Percentiles rank a stretch among this genome's conserved stretches.
These are phyloP conservation scores for Neocrepidodera transversa DNA, from an alignment of 2,888 invertebrate genomes.

Conservation along the genomic window DNA sequence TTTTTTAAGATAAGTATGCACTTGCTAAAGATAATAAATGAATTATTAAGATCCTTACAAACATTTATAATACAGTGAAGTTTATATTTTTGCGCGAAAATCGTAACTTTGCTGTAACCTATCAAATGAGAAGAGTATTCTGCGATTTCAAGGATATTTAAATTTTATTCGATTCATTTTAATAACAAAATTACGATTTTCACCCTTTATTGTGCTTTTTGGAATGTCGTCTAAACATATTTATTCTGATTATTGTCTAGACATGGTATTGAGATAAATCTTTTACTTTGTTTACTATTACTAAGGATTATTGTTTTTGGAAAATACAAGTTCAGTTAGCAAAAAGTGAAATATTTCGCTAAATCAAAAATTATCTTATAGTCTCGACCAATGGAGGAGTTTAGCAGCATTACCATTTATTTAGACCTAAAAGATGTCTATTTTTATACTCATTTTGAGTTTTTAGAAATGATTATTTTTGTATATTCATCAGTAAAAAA, in stretches of 20 bases:
- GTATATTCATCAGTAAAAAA: too few relatives aligned
- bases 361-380: neutral
- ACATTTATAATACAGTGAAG: conserved; percentile 25
- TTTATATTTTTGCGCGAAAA: conserved; percentile 1
- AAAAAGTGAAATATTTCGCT: neutral
- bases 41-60: conserved; percentile 33
- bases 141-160: neutral
- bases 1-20: conserved; percentile 25
- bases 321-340: neutral
- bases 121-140: neutral
- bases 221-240: conserved; percentile 45
- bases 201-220: conserved; percentile 37
- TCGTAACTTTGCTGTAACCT: conserved; percentile 8
- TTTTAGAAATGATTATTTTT: too few relatives aligned
- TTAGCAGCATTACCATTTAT: too few relatives aligned
- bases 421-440: too few relatives aligned
- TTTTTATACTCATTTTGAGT: too few relatives aligned
- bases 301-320: conserved; percentile 13
- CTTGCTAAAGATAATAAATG: conserved; percentile 31
- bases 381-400: neutral
- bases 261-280: conserved; percentile 27
- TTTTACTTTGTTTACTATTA: conserved; percentile 7
- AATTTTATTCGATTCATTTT: neutral
- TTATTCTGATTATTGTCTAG: conserved; percentile 41
- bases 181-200: conserved; percentile 18